phyloP scores from a whole-genome alignment of 2,888 invertebrate genomes.

The Schizotus pectinicornis region DNA sequence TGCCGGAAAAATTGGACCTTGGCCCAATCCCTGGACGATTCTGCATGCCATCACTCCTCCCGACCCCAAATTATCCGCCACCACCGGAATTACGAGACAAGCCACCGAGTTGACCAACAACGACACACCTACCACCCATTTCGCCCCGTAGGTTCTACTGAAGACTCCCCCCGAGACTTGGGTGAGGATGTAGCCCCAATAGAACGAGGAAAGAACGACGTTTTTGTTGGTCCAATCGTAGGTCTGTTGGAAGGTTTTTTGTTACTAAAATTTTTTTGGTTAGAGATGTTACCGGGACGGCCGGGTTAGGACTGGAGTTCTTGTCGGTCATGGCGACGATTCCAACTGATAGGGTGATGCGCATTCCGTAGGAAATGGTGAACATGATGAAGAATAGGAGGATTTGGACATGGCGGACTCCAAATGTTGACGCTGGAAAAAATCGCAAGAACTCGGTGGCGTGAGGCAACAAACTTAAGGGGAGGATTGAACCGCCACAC shows the following conservation, averaged over 20 bases:
- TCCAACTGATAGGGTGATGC: conserved; percentile 73
- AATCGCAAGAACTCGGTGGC: too few relatives aligned
- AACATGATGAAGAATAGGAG: conserved; percentile 67
- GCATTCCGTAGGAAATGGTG: conserved; percentile 66
- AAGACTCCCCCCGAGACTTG: conserved; percentile 72
- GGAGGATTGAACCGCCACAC: too few relatives aligned
- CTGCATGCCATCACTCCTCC: conserved; percentile 65
- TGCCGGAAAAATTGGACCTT: conserved; percentile 70
- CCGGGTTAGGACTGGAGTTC: conserved; percentile 50
- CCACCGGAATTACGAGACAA: conserved; percentile 67
- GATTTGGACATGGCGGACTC: conserved; percentile 68
- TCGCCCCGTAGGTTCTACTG: conserved; percentile 73
- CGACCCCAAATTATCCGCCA: conserved; percentile 67
- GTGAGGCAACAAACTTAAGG: too few relatives aligned
- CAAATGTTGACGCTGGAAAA: not conserved
- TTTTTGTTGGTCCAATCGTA: conserved; percentile 61
- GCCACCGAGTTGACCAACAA: conserved; percentile 65
- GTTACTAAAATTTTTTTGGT: not conserved
- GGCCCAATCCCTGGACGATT: conserved; percentile 71
- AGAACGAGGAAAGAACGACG: conserved; percentile 71
- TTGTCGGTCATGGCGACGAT: conserved; percentile 76
- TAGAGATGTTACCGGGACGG: conserved; percentile 57
- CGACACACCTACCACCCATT: conserved; percentile 64
- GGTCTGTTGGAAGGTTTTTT: conserved; percentile 43
- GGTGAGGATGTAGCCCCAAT: conserved; percentile 73